phyloP scores from a whole-genome alignment of 2,113 vertebrate genomes.

The Lonchura striata region DNA sequence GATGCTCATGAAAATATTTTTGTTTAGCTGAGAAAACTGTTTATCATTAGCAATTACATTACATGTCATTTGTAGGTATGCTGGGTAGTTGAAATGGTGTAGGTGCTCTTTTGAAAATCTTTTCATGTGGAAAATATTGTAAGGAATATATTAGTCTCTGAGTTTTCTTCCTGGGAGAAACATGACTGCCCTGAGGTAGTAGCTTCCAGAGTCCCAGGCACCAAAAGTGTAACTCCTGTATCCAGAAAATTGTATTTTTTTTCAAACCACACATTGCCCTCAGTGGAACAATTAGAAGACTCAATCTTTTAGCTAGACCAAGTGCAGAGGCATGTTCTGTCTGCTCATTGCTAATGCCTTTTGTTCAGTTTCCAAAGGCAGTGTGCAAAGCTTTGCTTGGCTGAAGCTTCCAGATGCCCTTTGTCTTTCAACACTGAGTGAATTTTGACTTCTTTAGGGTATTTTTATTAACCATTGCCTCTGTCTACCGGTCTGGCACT shows the following conservation, averaged over 20 bases:
- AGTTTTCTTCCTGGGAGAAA: not conserved
- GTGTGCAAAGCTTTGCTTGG: not conserved
- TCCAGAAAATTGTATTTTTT: not conserved
- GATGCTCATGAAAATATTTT: not conserved
- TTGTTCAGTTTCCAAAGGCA: not conserved
- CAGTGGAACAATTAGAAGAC: not conserved
- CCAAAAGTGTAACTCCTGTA: not conserved
- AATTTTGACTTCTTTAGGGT: not conserved
- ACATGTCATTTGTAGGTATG: not conserved
- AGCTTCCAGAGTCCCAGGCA: not conserved
- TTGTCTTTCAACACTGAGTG: not conserved
- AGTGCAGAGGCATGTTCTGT: not conserved
- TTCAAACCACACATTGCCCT: not conserved
- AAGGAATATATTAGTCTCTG: not conserved
- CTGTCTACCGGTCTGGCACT: not conserved
- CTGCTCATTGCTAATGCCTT: not conserved
- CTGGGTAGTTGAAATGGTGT: not conserved
- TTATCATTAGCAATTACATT: not conserved
- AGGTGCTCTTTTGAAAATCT: not conserved
- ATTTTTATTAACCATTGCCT: not conserved
- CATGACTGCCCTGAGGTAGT: not conserved
- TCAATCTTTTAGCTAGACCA: not conserved
- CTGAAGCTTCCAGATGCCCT: not conserved
- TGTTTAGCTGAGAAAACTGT: not conserved
- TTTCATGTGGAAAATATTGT: not conserved